Conservation (phyloP, 1,140 invertebrate genomes). For the Trinorchestia longiramus region DNA sequence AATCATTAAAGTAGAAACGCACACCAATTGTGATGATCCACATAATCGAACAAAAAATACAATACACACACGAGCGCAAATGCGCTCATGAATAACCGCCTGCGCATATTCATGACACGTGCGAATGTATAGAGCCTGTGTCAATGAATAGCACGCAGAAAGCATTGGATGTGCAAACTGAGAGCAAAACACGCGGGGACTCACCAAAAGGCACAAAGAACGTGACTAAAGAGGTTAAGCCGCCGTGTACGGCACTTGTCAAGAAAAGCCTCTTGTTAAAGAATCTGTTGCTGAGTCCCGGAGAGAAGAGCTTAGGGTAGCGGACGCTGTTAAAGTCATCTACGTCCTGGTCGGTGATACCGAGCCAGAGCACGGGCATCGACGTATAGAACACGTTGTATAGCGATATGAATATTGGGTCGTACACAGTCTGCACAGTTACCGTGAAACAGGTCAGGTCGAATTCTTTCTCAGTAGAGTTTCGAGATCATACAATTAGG, state of each 20-base stretch:
- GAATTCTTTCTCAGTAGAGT: background rate
- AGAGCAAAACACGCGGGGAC: conserved; percentile 58
- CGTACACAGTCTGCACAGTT: conserved; percentile 75
- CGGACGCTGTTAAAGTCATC: conserved; percentile 78
- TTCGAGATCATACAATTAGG: background rate
- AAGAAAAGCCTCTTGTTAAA: conserved; percentile 98
- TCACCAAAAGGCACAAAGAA: conserved; percentile 96
- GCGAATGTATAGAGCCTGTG: background rate
- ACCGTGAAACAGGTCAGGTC: background rate
- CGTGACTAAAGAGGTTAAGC: conserved; percentile 94
- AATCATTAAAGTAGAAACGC: background rate
- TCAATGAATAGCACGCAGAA: background rate
- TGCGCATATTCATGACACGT: background rate
- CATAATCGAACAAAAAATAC: background rate
- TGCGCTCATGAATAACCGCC: background rate
- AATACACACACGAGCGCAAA: background rate
- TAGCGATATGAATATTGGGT: conserved; percentile 77
- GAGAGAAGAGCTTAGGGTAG: conserved; percentile 95
- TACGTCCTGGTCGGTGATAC: conserved; percentile 76
- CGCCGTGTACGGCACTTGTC: conserved; percentile 92
- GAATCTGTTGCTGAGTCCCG: conserved; percentile 90
- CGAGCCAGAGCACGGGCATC: conserved; percentile 75
- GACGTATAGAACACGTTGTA: conserved; percentile 80
- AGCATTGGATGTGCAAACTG: background rate
- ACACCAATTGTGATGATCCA: background rate